Evolutionary conservation across 2,888 invertebrate species (phyloP).

Genomic region (Paralinhomoeus sp.): DNA sequence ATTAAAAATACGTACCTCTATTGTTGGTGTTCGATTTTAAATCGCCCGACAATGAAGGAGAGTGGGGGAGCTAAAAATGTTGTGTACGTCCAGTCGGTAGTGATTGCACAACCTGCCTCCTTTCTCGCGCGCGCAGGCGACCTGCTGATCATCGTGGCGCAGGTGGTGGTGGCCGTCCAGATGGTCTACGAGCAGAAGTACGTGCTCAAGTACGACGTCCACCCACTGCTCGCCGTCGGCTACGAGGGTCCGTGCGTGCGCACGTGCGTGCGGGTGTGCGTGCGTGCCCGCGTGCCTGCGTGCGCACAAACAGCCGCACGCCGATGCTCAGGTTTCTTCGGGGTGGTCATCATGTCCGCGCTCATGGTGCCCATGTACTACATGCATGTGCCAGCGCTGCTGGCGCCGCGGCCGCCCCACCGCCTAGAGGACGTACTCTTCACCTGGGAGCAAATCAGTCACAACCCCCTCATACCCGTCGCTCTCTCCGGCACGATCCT

Average conservation of each 20-base stretch:
- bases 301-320: too few relatives aligned
- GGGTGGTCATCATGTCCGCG: conserved; percentile 39
- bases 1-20: too few relatives aligned
- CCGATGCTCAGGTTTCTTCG: conserved; percentile 39
- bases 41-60: too few relatives aligned
- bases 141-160: conserved; percentile 37
- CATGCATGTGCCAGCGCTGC: conserved; percentile 46
- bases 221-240: conserved; percentile 69
- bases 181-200: conserved; percentile 87
- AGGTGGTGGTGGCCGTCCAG: conserved; percentile 60
- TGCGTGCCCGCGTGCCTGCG: conserved; percentile 40
- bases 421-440: conserved; percentile 58
- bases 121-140: conserved; percentile 29
- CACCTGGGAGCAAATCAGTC: conserved; percentile 55
- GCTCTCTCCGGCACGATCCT: conserved; percentile 40
- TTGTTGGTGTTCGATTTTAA: too few relatives aligned
- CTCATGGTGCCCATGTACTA: conserved; percentile 57
- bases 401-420: conserved; percentile 43
- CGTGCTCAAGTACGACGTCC: conserved; percentile 56
- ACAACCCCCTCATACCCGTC: conserved; percentile 39
- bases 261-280: conserved; percentile 44
- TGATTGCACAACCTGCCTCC: neutral
- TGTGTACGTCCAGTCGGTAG: too few relatives aligned
- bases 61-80: neutral
- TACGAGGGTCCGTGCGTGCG: conserved; percentile 47